Conservation (phyloP, 2,797 vertebrate genomes). For the Protosalanx chinensis region DNA sequence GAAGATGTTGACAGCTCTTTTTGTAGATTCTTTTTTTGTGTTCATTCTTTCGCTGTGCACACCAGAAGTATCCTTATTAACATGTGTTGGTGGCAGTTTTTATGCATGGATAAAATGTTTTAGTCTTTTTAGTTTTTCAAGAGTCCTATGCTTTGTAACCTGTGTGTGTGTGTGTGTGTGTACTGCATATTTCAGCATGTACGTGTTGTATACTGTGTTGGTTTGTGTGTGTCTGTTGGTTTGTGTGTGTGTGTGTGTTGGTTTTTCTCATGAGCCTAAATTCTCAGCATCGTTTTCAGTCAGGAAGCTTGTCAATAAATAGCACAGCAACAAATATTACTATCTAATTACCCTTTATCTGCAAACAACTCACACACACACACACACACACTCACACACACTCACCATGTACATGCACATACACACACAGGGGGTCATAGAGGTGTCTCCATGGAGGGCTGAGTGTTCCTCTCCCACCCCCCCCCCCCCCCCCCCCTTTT, state of each 20-base stretch:
- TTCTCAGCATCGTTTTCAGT: not conserved
- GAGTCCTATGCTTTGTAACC: no score
- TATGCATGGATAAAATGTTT: no score
- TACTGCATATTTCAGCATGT: slow-evolving; percentile 17
- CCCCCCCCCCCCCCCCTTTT: not conserved
- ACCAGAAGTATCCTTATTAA: no score
- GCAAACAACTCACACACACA: slow-evolving; percentile 2
- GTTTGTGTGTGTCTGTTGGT: slow-evolving; percentile 49
- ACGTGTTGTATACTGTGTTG: slow-evolving; percentile 13
- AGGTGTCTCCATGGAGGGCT: slow-evolving; percentile 3
- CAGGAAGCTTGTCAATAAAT: slow-evolving; percentile 1
- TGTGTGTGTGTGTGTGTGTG: slow-evolving; percentile 31
- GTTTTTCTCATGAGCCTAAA: not conserved
- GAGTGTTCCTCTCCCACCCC: not conserved
- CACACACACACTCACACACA: not conserved
- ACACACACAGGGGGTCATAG: not conserved
- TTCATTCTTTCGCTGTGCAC: no score
- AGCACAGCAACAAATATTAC: not conserved
- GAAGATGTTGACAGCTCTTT: no score
- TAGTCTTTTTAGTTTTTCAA: no score
- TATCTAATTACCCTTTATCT: not conserved
- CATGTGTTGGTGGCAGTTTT: no score
- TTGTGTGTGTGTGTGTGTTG: slow-evolving; percentile 8
- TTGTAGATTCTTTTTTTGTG: no score
- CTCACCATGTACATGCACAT: not conserved